Base-by-base conservation (phyloP, 2,113 vertebrate species). In the Columba janthina region DNA sequence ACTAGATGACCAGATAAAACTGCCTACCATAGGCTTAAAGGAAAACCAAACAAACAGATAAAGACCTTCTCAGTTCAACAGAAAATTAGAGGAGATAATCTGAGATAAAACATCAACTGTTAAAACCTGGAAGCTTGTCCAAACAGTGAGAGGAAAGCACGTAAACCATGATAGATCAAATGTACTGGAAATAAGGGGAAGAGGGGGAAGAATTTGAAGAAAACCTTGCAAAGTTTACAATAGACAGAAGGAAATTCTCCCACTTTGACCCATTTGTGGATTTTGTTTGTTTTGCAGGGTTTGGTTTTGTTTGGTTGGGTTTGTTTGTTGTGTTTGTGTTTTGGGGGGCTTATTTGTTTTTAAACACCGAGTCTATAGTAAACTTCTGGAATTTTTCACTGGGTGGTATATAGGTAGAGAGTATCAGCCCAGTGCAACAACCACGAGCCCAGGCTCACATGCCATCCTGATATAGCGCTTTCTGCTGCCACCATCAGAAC, bases 191-290 rank as follows among this genome's bases (percentile, higher is more conserved):
- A 58, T 28, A 65, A 51, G 11, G 9, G 31, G 16, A 66, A 58
- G 36, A 32, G 1, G 1, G 10, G 50, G 14, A 62, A 76, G 28
- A 88, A 85, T 3, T 54, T 7, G 0, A 85, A 85, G 15, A 90
- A 77, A 70, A 17, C 12, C 26, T 81, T 57, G 36, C 5, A 21
- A 60, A 73, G 28, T 67, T 66, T 71, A 44, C 36, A 74, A 38
- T 2, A 67, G 8, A 60, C 5, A 34, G 18, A 67, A 51, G 29
- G 2, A 88, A 85, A 81, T 31, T 51, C 13, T 61, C 20, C 17
- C 8, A 64, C 3, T 3, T 5, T 6, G 4, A 64, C 7, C 6
- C 3, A 0, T 51, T 76, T 22, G 15, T 20, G 2, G 2, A 8
- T 6, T 29, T 54, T 31, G 9, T 31, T 54, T 16, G 16, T 4